Base-by-base conservation (phyloP, 2,113 vertebrate genomes). In the Chaetodon auriga region DNA sequence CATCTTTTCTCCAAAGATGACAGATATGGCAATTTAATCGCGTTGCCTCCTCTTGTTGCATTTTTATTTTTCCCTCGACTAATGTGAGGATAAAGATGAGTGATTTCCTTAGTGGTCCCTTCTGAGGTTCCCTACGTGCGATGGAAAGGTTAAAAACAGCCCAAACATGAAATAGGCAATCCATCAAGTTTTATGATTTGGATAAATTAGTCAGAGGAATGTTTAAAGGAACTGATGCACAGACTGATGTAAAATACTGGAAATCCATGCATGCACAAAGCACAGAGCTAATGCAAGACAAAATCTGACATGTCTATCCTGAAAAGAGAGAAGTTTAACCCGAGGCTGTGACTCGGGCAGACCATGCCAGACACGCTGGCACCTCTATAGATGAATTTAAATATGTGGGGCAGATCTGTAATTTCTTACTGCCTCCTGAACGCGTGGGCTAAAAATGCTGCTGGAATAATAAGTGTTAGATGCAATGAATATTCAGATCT, bases 1-100 rank as follows among this genome's bases (percentile, higher is more conserved):
- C 66, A 87, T 95, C 93, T 93, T 92, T 76, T 85, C 81, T 80
- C 83, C 85, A 85, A 92, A 90, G 76, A 86, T 93, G 94, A 94
- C 94, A 92, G 92, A 95, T 95, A 95, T 93, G 89, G 91, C 87
- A 13, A 75, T 91, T 92, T 95, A 95, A 95, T 94, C 64, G 65
- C 81, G 89, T 94, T 93, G 43, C 84, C 86, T 81, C 83, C 88
- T 93, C 83, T 77, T 66, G 90, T 92, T 90, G 90, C 81, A 21
- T 88, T 89, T 90, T 84, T 88, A 87, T 84, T 89, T 89, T 86
- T 66, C 79, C 75, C 68, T 76, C 36, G 74, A 86, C 92, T 92
- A 84, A 94, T 81, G 87, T 82, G 85, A 82, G 90, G 92, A 90
- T 94, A 90, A 95, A 94, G 93, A 96, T 93, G 93, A 95, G 86